These are phyloP conservation scores for Oreocharis arfaki DNA, from an alignment of 2,113 vertebrate species.

Conservation along the genomic window DNA sequence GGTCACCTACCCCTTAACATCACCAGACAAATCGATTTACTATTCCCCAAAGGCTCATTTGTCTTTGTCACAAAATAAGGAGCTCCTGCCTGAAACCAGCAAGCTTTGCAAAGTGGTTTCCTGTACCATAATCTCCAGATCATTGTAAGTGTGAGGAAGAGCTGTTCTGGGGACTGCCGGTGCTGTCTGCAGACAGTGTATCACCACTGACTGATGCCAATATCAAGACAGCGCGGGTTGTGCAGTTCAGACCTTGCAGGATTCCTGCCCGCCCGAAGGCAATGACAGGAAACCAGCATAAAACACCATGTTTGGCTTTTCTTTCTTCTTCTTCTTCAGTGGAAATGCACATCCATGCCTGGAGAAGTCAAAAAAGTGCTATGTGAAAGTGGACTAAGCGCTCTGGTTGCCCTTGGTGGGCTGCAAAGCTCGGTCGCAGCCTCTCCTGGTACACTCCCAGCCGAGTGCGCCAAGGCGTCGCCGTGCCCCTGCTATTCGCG, in stretches of 20 bases:
- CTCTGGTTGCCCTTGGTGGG: neutral
- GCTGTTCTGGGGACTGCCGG: constrained; percentile 40
- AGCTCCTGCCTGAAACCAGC: constrained; percentile 71
- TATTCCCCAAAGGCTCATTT: constrained; percentile 66
- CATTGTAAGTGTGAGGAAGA: constrained; percentile 69
- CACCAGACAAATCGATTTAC: constrained; percentile 66
- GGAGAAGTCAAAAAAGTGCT: neutral
- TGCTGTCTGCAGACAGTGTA: constrained; percentile 55
- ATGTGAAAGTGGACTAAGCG: neutral
- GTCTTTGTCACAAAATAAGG: constrained; percentile 76
- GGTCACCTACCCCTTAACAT: constrained; percentile 70
- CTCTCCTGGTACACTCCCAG: neutral
- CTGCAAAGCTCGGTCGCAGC: neutral
- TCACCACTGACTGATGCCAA: constrained; percentile 66
- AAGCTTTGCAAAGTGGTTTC: constrained; percentile 74
- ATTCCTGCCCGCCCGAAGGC: neutral
- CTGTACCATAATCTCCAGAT: constrained; percentile 71
- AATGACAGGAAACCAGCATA: constrained; percentile 53
- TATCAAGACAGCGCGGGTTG: neutral
- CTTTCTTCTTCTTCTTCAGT: neutral
- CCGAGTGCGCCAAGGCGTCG: neutral
- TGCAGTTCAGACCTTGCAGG: neutral
- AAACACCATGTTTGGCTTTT: neutral
- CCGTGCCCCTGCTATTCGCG: neutral
- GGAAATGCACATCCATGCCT: neutral